phyloP scores from a whole-genome alignment of 2,797 vertebrate genomes.

The Dipus sagitta region DNA sequence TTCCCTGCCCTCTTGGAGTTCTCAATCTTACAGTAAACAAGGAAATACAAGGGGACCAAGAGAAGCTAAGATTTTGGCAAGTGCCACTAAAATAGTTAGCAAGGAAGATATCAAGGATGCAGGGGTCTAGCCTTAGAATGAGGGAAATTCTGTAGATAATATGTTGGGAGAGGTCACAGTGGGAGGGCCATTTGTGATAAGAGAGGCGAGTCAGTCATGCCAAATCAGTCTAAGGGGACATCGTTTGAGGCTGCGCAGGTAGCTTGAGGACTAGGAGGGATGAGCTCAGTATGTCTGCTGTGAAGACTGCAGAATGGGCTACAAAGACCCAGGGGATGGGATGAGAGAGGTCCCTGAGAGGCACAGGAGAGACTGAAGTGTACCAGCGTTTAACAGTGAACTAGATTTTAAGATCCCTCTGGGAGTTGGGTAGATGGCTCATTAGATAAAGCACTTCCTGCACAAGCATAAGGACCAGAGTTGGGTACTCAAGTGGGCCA shows the following conservation, averaged over 20 bases:
- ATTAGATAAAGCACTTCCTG: too few species aligned
- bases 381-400: too few species aligned
- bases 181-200: neutral
- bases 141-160: neutral
- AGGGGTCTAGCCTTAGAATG: neutral
- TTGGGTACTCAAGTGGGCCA: too few species aligned
- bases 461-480: too few species aligned
- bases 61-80: neutral
- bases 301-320: accelerated
- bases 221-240: neutral
- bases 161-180: neutral
- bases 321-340: too few species aligned
- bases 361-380: neutral
- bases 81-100: neutral
- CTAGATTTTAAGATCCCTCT: neutral
- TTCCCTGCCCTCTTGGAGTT: neutral
- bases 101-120: neutral
- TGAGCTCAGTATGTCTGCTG: neutral
- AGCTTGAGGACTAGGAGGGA: neutral
- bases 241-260: neutral
- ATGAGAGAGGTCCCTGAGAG: neutral
- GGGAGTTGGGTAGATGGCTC: too few species aligned
- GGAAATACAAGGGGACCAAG: neutral
- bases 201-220: neutral
- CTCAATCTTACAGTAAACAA: neutral